Percentiles rank a stretch among this genome's conserved stretches.
Conservation (phyloP, 2,113 vertebrate species). For the Poeciliopsis retropinna region DNA sequence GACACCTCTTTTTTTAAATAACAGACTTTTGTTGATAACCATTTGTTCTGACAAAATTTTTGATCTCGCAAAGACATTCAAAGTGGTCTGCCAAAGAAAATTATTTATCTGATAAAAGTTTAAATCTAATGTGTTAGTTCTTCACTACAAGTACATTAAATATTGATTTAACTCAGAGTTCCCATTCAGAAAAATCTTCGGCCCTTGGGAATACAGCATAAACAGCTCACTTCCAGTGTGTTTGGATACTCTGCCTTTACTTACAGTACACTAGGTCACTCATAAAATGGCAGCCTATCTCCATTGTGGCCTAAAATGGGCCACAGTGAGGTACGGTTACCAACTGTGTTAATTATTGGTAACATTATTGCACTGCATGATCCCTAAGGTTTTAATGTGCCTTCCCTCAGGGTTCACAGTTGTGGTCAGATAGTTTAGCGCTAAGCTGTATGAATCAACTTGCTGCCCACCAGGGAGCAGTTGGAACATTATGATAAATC, state of each 20-base stretch:
- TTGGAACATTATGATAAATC: constrained; percentile 16
- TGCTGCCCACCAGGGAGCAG: constrained; percentile 20
- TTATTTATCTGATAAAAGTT: not conserved
- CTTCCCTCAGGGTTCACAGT: constrained; percentile 42
- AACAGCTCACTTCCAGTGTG: constrained; percentile 13
- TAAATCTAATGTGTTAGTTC: too few relatives aligned
- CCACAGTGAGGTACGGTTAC: constrained; percentile 30
- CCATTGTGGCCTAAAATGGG: constrained; percentile 27
- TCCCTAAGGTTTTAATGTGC: constrained; percentile 31
- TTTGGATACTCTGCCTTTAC: constrained; percentile 44
- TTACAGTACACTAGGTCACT: constrained; percentile 47
- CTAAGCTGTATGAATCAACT: not conserved
- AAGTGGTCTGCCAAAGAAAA: not conserved
- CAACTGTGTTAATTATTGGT: constrained; percentile 61
- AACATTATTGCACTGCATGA: constrained; percentile 43
- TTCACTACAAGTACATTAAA: not conserved
- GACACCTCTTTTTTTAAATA: too few relatives aligned
- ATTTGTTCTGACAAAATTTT: not conserved
- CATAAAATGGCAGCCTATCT: constrained; percentile 57
- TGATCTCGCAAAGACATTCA: not conserved
- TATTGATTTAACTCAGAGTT: constrained; percentile 7
- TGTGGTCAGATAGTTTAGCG: constrained; percentile 42
- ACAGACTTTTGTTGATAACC: too few relatives aligned
- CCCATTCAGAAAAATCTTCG: not conserved
- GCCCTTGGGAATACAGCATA: not conserved